Evolutionary conservation across 2,888 invertebrate genomes (phyloP).

Genomic region (Platycnemis pennipes): DNA sequence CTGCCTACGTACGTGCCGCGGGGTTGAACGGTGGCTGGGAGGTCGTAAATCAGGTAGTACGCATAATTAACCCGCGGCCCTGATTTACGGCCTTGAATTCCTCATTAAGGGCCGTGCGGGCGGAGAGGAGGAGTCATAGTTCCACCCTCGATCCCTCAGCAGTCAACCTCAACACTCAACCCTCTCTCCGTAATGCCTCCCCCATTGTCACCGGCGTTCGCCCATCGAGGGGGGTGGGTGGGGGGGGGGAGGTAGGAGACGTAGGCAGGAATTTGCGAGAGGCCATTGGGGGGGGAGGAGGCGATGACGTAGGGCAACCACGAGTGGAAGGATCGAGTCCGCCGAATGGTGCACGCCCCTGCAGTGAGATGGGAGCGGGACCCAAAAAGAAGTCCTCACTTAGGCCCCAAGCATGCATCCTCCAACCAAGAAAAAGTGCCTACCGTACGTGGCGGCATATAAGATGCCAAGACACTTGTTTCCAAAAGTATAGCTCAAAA

Average conservation of each 20-base stretch:
- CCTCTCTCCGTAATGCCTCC: no score
- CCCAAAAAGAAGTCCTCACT: no score
- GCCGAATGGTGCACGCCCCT: background rate
- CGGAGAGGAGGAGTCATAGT: background rate
- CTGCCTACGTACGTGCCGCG: background rate
- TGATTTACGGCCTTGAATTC: conserved; percentile 62
- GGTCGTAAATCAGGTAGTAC: conserved; percentile 43
- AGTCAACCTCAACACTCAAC: no score
- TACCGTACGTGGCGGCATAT: no score
- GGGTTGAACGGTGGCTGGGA: background rate
- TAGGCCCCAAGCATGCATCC: no score
- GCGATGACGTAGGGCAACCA: background rate
- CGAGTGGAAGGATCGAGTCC: background rate
- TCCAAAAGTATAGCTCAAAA: no score
- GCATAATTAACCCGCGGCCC: conserved; percentile 61
- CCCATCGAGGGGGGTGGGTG: background rate
- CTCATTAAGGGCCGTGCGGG: conserved; percentile 34
- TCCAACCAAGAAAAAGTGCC: no score
- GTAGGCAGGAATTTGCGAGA: background rate
- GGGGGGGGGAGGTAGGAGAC: background rate
- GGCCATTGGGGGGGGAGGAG: background rate
- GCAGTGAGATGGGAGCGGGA: background rate
- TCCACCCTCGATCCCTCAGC: no score
- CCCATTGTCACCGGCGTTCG: background rate
- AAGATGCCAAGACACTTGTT: no score